Evolutionary conservation across 2,113 vertebrate genomes (phyloP).

Genomic region (Malurus alboscapulatus): DNA sequence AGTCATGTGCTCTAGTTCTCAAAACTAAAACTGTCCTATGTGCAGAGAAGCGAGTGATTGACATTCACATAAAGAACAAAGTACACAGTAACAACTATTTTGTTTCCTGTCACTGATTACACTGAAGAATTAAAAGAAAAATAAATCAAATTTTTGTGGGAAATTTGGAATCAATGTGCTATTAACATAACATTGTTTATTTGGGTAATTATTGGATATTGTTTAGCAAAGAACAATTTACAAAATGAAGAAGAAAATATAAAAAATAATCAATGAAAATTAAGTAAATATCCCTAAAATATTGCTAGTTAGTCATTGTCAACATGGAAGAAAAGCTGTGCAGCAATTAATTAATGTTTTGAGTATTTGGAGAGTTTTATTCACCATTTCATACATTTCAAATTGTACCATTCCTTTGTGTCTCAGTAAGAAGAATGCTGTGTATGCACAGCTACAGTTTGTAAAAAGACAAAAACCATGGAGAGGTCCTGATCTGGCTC

Average conservation of each 20-base stretch:
- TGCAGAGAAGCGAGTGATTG: constrained; percentile 26
- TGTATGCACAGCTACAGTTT: neutral
- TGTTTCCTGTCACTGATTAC: constrained; percentile 8
- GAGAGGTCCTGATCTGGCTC: neutral
- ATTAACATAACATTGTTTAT: constrained; percentile 2
- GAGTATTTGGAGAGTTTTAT: neutral
- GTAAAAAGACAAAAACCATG: neutral
- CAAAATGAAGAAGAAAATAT: neutral
- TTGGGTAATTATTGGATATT: constrained; percentile 16
- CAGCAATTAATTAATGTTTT: constrained; percentile 12
- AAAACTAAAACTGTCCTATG: constrained; percentile 6
- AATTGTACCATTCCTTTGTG: neutral
- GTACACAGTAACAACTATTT: constrained; percentile 40
- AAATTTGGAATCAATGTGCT: constrained; percentile 35
- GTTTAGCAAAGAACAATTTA: constrained; percentile 22
- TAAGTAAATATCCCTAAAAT: constrained; percentile 7
- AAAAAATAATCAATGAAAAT: constrained; percentile 45
- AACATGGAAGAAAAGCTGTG: neutral
- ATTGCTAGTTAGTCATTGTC: neutral
- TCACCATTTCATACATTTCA: neutral
- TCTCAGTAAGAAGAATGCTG: neutral
- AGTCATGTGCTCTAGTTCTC: neutral
- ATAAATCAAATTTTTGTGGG: neutral
- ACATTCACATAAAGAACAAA: constrained; percentile 39
- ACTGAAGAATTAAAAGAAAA: constrained; percentile 15